Base-by-base conservation (phyloP, 2,113 vertebrate species). In the Andinoacara biseriatus region DNA sequence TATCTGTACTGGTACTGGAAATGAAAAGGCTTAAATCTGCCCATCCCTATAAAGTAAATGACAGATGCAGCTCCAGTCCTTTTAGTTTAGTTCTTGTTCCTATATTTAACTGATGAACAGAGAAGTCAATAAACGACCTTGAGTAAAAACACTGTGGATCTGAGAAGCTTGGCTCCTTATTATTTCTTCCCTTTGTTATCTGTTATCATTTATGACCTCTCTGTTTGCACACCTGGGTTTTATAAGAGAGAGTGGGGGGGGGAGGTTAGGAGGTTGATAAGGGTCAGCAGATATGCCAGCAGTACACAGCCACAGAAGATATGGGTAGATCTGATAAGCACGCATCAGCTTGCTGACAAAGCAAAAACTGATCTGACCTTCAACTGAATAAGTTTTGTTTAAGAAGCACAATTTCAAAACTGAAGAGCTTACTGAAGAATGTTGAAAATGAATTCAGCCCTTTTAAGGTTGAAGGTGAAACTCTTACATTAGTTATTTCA, bases 221-320 rank as follows among this genome's bases (percentile, higher is more conserved):
- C 74, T 94, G 92, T 95, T 95, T 94, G 89, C 92, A 88, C 94
- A 94, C 92, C 94, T 94, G 94, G 86, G 76, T 93, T 93, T 91
- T 92, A 89, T 89, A 83, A 91, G 79, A 72, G 82, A 87, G 76
- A 75, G 85, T 78, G 76, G 59, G 84, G 76, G 59, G 84, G 56
- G 58, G 78, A 76, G 67, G 67, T 31, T 26, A 29, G 58, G 40
- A 59, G 65, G 49, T 58, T 79, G 90, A 90, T 91, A 90, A 90
- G 86, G 81, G 22, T 82, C 62, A 57, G 86, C 43, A 87, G 89
- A 93, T 89, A 89, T 35, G 78, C 81, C 74, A 88, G 74, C 80
- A 78, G 85, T 83, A 79, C 65, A 63, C 46, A 83, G 54, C 75
- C 62, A 83, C 79, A 74, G 77, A 72, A 90, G 81, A 89, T 83